These are phyloP conservation scores for Plemyria rubiginata DNA, from an alignment of 2,888 invertebrate species.

Conservation along the genomic window DNA sequence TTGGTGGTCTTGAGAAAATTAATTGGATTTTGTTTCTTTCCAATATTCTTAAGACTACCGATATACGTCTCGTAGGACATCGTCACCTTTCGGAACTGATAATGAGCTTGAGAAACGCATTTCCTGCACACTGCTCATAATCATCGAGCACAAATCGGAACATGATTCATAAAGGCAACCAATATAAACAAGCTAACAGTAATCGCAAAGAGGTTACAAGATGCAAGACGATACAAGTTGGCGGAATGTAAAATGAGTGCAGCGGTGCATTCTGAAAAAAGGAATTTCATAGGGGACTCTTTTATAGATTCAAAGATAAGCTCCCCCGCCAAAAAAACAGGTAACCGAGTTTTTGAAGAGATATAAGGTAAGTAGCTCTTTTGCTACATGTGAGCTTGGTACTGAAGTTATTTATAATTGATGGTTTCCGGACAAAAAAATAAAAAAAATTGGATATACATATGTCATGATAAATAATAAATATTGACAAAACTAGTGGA, in stretches of 20 bases:
- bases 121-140: no score
- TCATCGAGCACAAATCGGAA: no score
- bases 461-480: not conserved
- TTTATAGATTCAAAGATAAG: no score
- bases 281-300: not conserved
- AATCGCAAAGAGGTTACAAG: not conserved
- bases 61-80: no score
- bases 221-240: no score
- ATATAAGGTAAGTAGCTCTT: not conserved
- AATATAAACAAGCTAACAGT: constrained; percentile 1
- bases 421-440: not conserved
- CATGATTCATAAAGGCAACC: no score
- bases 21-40: no score
- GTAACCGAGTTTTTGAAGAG: not conserved
- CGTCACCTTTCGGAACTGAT: no score
- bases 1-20: no score
- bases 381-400: constrained; percentile 11
- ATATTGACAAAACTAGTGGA: not conserved
- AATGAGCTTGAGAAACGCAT: no score
- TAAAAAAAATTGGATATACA: not conserved
- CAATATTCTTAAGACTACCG: no score
- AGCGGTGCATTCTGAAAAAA: not conserved
- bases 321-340: not conserved
- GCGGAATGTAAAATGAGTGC: not conserved
- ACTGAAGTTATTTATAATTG: not conserved